These are phyloP conservation scores for Nemopilema nomurai DNA, from an alignment of 30 jellyfish, hydroid and myxozoan species.

Conservation along the genomic window DNA sequence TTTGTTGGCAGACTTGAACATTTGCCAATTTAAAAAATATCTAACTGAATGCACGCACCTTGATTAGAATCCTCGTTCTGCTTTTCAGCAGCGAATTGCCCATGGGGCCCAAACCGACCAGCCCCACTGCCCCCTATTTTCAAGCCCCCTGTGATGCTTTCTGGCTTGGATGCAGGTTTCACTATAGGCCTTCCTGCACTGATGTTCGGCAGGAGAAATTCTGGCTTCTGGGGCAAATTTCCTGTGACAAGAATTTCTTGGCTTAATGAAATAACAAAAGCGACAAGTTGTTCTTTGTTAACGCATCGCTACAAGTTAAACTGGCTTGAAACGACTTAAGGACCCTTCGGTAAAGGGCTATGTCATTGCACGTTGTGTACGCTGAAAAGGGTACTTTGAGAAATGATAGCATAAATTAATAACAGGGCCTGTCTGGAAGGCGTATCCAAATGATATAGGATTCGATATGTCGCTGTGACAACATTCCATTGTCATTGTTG, in stretches of 20 bases:
- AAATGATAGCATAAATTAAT: too few species aligned
- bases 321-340: too few species aligned
- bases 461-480: too few species aligned
- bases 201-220: conserved; percentile 78
- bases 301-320: background rate
- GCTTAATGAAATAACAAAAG: background rate
- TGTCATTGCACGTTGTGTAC: too few species aligned
- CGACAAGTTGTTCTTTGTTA: too few species aligned
- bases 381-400: too few species aligned
- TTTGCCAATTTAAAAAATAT: too few species aligned
- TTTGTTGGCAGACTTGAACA: too few species aligned
- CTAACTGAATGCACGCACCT: conserved; percentile 2
- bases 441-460: too few species aligned
- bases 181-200: conserved; percentile 83
- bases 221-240: conserved; percentile 33
- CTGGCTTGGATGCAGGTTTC: conserved; percentile 70
- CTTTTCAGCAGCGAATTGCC: conserved; percentile 30
- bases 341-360: too few species aligned
- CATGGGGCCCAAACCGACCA: conserved; percentile 15
- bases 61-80: conserved; percentile 38
- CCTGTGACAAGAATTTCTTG: background rate
- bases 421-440: too few species aligned
- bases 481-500: too few species aligned
- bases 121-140: conserved; percentile 27
- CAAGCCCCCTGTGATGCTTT: conserved; percentile 79